Evolutionary conservation across 2,113 vertebrate species (phyloP), one percentile per base, ranked within the genome.

Genomic region (Cyanoderma ruficeps): DNA sequence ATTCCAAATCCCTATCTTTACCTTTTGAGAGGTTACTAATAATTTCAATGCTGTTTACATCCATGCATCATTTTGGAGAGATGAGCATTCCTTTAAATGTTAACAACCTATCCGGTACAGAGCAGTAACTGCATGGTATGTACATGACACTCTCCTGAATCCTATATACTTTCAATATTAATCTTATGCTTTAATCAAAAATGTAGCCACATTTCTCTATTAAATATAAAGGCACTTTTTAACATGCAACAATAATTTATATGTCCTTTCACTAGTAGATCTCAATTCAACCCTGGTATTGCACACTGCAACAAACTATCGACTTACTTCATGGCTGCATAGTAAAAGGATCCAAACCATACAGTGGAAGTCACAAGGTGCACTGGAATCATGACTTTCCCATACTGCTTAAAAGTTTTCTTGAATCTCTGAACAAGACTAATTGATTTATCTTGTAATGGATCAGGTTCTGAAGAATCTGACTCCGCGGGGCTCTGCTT

Each of bases 291-390:
- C 10, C 53, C 16, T 2, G 15, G 41, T 15, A 91, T 2, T 10
- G 24, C 20, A 24, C 41, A 77, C 21, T 57, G 86, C 70, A 95
- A 95, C 42, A 85, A 72, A 95, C 15, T 46, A 93, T 4, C 68
- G 92, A 98, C 99, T 99, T 98, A 99, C 99, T 99, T 98, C 97
- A 99, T 98, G 92, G 99, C 98, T 97, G 99, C 99, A 77, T 99
- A 99, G 94, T 99, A 99, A 98, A 99, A 99, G 33, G 98, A 97
- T 92, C 99, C 98, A 95, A 99, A 99, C 99, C 99, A 99, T 57
- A 99, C 47, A 21, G 98, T 98, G 85, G 99, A 99, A 25, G 99
- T 99, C 90, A 99, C 17, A 70, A 99, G 97, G 91, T 99, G 99
- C 25, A 99, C 98, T 11, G 99, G 99, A 95, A 99, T 99, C 98